These are phyloP conservation scores for Dasysyrphus albostriatus DNA, from an alignment of 2,888 invertebrate species.

Conservation along the genomic window DNA sequence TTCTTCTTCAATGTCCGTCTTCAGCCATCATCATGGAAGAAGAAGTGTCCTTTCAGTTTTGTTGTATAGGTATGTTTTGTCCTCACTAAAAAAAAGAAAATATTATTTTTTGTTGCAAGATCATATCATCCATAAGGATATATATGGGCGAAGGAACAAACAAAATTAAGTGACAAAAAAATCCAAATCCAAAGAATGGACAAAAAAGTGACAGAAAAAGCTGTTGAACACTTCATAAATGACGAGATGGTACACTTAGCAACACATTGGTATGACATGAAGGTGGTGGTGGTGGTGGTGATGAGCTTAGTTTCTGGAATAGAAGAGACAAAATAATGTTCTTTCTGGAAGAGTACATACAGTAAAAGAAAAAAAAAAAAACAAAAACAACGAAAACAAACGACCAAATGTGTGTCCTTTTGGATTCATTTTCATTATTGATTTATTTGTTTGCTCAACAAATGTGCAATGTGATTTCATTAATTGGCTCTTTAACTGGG, in stretches of 20 bases:
- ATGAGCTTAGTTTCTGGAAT: not conserved
- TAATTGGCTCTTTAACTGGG: slow-evolving; percentile 63
- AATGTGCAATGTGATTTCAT: slow-evolving; percentile 69
- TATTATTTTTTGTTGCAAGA: slow-evolving; percentile 10
- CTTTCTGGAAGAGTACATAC: not conserved
- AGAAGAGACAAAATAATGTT: slow-evolving; percentile 22
- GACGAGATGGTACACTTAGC: slow-evolving; percentile 53
- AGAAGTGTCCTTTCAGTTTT: not conserved
- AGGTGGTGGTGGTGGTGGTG: slow-evolving; percentile 1
- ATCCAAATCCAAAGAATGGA: slow-evolving; percentile 27
- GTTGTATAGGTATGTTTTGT: slow-evolving; percentile 6
- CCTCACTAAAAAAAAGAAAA: slow-evolving; percentile 9
- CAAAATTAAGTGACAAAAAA: slow-evolving; percentile 24
- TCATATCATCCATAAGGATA: slow-evolving; percentile 26
- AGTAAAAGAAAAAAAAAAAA: not conserved
- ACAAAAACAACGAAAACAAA: slow-evolving; percentile 25
- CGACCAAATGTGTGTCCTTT: slow-evolving; percentile 62
- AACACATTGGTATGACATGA: slow-evolving; percentile 26
- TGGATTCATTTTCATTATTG: slow-evolving; percentile 62
- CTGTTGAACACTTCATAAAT: slow-evolving; percentile 74
- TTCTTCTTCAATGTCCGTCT: slow-evolving; percentile 30
- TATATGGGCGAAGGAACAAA: slow-evolving; percentile 17
- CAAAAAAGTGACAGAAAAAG: slow-evolving; percentile 67
- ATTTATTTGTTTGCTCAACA: slow-evolving; percentile 69
- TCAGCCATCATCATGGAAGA: slow-evolving; percentile 3